phyloP scores from a whole-genome alignment of 2,888 invertebrate genomes.

The Stramonita haemastoma region DNA sequence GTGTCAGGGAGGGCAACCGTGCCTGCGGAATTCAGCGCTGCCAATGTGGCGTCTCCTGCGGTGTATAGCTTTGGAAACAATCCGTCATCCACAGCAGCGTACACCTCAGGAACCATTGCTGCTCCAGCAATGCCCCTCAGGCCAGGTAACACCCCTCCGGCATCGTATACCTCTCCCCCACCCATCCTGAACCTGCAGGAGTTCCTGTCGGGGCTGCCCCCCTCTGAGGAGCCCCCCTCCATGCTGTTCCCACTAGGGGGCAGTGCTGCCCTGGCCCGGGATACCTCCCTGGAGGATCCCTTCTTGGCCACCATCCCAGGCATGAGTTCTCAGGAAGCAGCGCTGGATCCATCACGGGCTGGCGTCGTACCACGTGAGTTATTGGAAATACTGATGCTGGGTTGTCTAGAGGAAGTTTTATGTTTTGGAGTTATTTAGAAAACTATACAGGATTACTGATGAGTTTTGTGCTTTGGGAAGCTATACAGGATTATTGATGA shows the following conservation, averaged over 20 bases:
- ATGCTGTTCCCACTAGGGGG: not conserved
- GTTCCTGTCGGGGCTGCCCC: slow-evolving; percentile 30
- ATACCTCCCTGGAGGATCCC: slow-evolving; percentile 15
- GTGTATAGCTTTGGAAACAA: not conserved
- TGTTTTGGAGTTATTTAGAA: too few relatives aligned
- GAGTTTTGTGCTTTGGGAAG: too few relatives aligned
- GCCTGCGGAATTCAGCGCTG: not conserved
- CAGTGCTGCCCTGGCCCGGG: not conserved
- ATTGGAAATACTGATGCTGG: not conserved
- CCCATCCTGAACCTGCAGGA: slow-evolving; percentile 43
- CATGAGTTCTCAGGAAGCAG: slow-evolving; percentile 11
- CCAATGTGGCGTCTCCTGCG: not conserved
- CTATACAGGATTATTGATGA: too few relatives aligned
- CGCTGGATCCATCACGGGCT: not conserved
- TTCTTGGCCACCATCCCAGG: slow-evolving; percentile 21
- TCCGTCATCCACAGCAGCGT: not conserved
- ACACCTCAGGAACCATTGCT: not conserved
- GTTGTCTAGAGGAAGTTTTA: too few relatives aligned
- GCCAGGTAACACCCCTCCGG: not conserved
- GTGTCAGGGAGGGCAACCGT: not conserved
- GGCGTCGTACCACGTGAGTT: slow-evolving; percentile 16
- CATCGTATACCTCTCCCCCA: slow-evolving; percentile 16
- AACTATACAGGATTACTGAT: too few relatives aligned
- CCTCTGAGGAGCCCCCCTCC: slow-evolving; percentile 2
- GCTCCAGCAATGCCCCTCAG: not conserved